A percentile compares a stretch with the other conserved stretches of the same genome.
phyloP scores from a whole-genome alignment of 2,888 invertebrate genomes.

The Eupeodes latifasciatus region DNA sequence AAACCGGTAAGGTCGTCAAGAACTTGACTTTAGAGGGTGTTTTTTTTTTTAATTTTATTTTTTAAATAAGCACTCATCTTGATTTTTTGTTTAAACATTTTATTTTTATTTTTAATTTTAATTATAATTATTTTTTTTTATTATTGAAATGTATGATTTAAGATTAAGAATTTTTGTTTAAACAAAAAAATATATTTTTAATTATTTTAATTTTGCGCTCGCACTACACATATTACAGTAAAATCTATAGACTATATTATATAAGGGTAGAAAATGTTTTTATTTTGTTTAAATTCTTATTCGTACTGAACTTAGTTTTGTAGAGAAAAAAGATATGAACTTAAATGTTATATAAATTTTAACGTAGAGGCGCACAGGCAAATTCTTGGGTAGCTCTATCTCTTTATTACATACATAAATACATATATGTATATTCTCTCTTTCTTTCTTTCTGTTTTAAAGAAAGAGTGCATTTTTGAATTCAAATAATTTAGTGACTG shows the following conservation, averaged over 20 bases:
- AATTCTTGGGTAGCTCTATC: slow-evolving; percentile 42
- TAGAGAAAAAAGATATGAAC: background rate
- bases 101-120: slow-evolving; percentile 47
- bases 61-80: slow-evolving; percentile 15
- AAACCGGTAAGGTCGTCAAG: slow-evolving; percentile 82
- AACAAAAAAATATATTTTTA: slow-evolving; percentile 45
- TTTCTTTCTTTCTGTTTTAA: background rate
- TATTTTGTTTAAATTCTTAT: background rate
- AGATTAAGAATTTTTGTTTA: slow-evolving; percentile 34
- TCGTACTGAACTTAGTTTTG: background rate
- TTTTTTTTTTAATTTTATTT: background rate
- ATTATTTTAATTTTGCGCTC: slow-evolving; percentile 64
- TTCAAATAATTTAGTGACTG: slow-evolving; percentile 8
- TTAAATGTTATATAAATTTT: background rate
- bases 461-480: background rate
- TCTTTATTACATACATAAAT: background rate
- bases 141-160: slow-evolving; percentile 41
- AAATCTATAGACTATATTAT: slow-evolving; percentile 41
- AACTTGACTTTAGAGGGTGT: slow-evolving; percentile 25
- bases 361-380: slow-evolving; percentile 32
- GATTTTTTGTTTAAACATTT: slow-evolving; percentile 26
- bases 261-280: slow-evolving; percentile 37
- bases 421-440: background rate
- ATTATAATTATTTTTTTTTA: slow-evolving; percentile 40
- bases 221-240: slow-evolving; percentile 65